These are phyloP conservation scores for Tapirus indicus DNA, from an alignment of 2,797 vertebrate genomes.

Conservation along the genomic window DNA sequence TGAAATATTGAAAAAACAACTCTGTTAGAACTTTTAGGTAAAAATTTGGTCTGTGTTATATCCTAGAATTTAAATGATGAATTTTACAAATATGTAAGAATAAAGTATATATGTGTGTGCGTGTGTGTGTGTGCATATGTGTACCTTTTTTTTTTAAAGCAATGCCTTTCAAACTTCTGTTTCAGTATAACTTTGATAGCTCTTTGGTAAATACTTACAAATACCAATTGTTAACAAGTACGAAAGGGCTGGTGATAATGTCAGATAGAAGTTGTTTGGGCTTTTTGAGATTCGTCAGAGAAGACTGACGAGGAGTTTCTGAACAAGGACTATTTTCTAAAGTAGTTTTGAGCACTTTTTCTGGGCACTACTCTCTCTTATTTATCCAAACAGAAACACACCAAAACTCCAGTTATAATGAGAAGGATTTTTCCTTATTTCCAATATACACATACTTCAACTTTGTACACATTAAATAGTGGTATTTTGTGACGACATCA, in stretches of 20 bases:
- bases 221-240: conserved; percentile 79
- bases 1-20: neutral
- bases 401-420: conserved; percentile 67
- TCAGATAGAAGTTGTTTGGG: conserved; percentile 56
- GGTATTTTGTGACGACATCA: conserved; percentile 85
- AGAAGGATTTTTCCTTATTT: conserved; percentile 83
- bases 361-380: conserved; percentile 68
- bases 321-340: conserved; percentile 73
- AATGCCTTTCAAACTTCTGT: conserved; percentile 81
- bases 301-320: conserved; percentile 69
- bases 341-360: conserved; percentile 68
- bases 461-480: conserved; percentile 86
- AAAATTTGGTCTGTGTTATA: conserved; percentile 67
- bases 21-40: conserved; percentile 32
- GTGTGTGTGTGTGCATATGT: conserved; percentile 78
- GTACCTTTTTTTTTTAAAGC: conserved; percentile 73
- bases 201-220: conserved; percentile 88
- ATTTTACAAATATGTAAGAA: conserved; percentile 79
- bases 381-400: conserved; percentile 76
- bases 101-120: conserved; percentile 69
- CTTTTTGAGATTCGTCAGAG: conserved; percentile 67
- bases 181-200: conserved; percentile 83
- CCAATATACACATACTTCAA: conserved; percentile 87
- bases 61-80: conserved; percentile 75
- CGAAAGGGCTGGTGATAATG: conserved; percentile 68